Evolutionary conservation across 1,140 invertebrate genomes (phyloP).

Genomic region (Patella vulgata): DNA sequence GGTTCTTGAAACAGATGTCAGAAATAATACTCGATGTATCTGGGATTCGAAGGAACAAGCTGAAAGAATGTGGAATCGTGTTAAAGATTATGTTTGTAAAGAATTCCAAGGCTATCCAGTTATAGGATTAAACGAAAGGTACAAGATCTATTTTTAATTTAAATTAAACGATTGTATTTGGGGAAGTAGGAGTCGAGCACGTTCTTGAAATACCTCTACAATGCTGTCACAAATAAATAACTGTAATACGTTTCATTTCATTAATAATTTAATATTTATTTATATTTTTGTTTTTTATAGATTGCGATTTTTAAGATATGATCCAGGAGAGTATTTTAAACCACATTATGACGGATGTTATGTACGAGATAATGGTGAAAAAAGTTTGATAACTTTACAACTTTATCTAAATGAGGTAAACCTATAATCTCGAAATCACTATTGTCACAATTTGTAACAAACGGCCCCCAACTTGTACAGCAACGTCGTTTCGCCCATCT

Average conservation of each 20-base stretch:
- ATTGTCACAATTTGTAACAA: too few relatives aligned
- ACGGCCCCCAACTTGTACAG: too few relatives aligned
- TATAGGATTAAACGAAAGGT: constrained; percentile 53
- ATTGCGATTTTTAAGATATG: constrained; percentile 44
- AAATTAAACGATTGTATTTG: too few relatives aligned
- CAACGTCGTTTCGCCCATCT: too few relatives aligned
- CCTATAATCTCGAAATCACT: too few relatives aligned
- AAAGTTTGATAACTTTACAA: constrained; percentile 49
- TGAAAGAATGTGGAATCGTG: constrained; percentile 38
- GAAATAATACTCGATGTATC: constrained; percentile 48
- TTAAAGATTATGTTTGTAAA: constrained; percentile 40
- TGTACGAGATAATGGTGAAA: constrained; percentile 40
- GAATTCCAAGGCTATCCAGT: constrained; percentile 22
- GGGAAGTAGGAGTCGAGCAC: too few relatives aligned
- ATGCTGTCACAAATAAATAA: too few relatives aligned
- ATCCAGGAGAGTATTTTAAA: constrained; percentile 49
- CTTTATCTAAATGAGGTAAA: constrained; percentile 55
- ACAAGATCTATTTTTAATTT: constrained; percentile 5
- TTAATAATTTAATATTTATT: neutral
- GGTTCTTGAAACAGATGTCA: constrained; percentile 35
- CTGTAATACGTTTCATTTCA: too few relatives aligned
- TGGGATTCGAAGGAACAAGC: constrained; percentile 39
- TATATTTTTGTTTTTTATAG: constrained; percentile 14
- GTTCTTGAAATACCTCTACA: too few relatives aligned
- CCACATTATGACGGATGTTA: constrained; percentile 47